Conservation (phyloP, 2,888 invertebrate genomes). For the Monoplex corrugatus region DNA sequence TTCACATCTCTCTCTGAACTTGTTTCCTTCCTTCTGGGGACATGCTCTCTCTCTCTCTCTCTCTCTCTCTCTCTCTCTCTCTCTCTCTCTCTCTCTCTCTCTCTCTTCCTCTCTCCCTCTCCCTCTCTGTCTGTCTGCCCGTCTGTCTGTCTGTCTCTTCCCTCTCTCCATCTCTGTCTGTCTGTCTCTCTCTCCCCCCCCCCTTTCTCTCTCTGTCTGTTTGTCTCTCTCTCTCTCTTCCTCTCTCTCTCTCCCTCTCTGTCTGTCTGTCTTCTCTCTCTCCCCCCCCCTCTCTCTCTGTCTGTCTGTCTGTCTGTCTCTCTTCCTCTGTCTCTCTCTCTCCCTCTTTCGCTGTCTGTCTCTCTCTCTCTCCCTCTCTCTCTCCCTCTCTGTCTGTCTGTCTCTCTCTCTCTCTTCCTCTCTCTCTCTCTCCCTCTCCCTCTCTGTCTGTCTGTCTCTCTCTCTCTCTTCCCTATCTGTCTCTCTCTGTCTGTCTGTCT, state of each 20-base stretch:
- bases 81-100: slow-evolving; percentile 22
- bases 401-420: slow-evolving; percentile 34
- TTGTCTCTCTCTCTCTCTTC: not conserved
- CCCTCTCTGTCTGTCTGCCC: not conserved
- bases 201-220: not conserved
- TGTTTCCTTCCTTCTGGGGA: too few species aligned
- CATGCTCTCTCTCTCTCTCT: not conserved
- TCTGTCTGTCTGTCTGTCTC: not conserved
- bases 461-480: not conserved
- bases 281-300: not conserved
- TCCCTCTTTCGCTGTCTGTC: too few species aligned
- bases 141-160: not conserved
- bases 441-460: slow-evolving; percentile 26
- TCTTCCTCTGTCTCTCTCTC: slow-evolving; percentile 31
- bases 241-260: not conserved
- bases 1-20: too few species aligned
- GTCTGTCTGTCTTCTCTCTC: not conserved
- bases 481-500: not conserved
- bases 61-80: slow-evolving; percentile 11
- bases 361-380: not conserved
- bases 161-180: not conserved
- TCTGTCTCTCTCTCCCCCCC: not conserved
- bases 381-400: slow-evolving; percentile 8
- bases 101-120: not conserved
- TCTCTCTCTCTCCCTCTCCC: slow-evolving; percentile 24